These are phyloP conservation scores for Avahi laniger DNA, from an alignment of 2,797 vertebrate species.

Conservation along the genomic window DNA sequence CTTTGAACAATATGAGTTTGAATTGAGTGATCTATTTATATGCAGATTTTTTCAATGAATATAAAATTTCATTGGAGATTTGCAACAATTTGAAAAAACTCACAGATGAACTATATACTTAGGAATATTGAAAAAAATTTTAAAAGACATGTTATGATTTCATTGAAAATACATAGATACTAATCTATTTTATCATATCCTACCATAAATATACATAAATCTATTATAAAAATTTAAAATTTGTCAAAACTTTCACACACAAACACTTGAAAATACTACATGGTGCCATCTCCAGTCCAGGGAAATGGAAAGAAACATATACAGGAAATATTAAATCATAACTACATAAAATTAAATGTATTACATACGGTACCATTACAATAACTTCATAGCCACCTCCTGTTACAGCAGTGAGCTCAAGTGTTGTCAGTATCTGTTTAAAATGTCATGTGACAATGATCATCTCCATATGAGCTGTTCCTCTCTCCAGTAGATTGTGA, in stretches of 20 bases:
- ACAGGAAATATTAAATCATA: neutral
- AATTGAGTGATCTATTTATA: neutral
- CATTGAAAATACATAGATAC: neutral
- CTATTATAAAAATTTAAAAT: neutral
- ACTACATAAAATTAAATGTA: neutral
- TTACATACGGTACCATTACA: neutral
- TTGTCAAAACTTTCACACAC: neutral
- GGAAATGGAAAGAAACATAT: neutral
- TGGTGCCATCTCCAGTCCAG: neutral
- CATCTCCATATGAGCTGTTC: neutral
- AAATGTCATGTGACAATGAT: neutral
- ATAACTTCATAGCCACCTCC: neutral
- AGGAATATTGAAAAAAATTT: neutral
- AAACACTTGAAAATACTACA: neutral
- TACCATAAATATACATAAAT: neutral
- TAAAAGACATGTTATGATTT: neutral
- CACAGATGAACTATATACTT: neutral
- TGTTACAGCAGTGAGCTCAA: neutral
- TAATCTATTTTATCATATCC: neutral
- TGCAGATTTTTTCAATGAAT: neutral
- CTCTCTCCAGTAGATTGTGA: neutral
- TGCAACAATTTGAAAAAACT: neutral
- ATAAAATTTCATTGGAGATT: neutral
- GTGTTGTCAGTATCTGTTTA: neutral
- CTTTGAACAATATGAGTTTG: neutral